Evolutionary conservation across 1,140 invertebrate species (phyloP), one percentile per base, ranked within the genome.

Genomic region (Drosophila setifemur): DNA sequence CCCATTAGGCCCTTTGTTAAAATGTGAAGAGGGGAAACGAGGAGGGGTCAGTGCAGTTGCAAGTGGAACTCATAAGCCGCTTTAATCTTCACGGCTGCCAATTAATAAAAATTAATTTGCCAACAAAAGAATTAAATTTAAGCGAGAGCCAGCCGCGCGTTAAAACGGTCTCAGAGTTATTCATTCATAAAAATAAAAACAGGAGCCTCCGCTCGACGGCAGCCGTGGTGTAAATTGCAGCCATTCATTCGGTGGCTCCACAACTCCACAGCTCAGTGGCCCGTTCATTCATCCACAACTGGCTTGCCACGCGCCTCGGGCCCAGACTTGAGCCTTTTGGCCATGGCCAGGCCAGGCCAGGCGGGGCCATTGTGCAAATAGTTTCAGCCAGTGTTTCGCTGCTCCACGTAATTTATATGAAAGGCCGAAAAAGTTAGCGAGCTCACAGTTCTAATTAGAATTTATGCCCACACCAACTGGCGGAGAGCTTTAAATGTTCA

Each of bases 31-130:
- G 8, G 6, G 14, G 11, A 29, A 8, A 14, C 0, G 19, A 11
- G 5, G 2, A 16, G 50, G 35, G 61, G 78, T 73, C 68, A 70
- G n/a, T n/a, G n/a, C 19, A 31, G 12, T 12, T 23, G 0, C 5
- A 12, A 6, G 12, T 43, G 35, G 61, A 7, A 26, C 42, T 61
- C 52, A 58, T 35, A 49, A 70, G 53, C 45, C 28, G 45, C 40
- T 61, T 71, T 71, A 71, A 71, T 50, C 66, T 72, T 37, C 35
- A 57, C 18, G 49, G 23, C 23, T 12, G 33, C 28, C 55, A 73
- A 77, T 82, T 70, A 83, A 78, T 61, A 49, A 28, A 74, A 60
- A 79, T 85, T 68, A 79, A 86, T 85, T 71, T 69, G 68, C 72
- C 50, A 52, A 55, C 55, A 70, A 73, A 43, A 14, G 44, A 72